phyloP scores from a whole-genome alignment of 2,113 vertebrate genomes.

The Chlamydotis undulata region DNA sequence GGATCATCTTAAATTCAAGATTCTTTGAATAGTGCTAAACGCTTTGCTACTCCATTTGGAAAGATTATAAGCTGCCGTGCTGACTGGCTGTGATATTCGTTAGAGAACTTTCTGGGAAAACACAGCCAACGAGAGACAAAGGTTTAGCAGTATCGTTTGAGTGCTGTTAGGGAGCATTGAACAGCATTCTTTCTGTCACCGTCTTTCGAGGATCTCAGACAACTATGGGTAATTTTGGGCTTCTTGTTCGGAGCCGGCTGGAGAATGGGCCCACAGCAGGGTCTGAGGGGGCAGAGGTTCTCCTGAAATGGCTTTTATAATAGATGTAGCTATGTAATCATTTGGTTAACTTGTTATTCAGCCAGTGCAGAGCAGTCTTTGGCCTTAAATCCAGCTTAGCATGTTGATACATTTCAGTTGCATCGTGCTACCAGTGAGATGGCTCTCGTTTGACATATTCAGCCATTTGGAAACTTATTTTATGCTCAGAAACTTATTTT shows the following conservation, averaged over 20 bases:
- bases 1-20: background rate
- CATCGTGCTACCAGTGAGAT: slow-evolving; percentile 3
- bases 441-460: slow-evolving; percentile 54
- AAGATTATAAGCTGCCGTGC: background rate
- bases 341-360: slow-evolving; percentile 45
- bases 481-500: slow-evolving; percentile 35
- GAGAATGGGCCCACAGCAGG: background rate
- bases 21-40: background rate
- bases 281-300: background rate
- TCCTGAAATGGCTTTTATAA: background rate
- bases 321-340: background rate
- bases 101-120: background rate
- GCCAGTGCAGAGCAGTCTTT: background rate
- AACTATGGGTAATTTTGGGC: background rate
- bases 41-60: background rate
- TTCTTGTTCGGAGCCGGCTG: background rate
- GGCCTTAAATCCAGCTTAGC: slow-evolving; percentile 61
- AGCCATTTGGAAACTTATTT: slow-evolving; percentile 66
- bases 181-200: background rate
- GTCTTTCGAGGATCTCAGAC: background rate
- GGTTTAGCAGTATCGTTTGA: background rate
- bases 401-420: slow-evolving; percentile 11
- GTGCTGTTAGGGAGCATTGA: background rate
- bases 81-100: background rate
- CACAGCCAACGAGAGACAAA: background rate